phyloP scores from a whole-genome alignment of 2,888 invertebrate genomes.

The Notodromas monacha region DNA sequence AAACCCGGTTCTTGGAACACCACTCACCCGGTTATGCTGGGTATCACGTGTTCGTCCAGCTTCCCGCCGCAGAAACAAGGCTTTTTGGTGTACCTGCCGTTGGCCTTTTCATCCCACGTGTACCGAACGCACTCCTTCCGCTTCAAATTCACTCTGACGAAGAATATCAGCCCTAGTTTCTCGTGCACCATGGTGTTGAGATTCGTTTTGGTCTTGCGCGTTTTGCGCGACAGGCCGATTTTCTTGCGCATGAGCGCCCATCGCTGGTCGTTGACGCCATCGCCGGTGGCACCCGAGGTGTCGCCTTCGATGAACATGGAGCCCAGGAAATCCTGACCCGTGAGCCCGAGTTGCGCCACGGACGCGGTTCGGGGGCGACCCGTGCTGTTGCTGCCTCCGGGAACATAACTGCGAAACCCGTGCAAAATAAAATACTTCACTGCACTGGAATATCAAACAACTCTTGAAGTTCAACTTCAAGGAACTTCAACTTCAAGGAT shows the following conservation, averaged over 20 bases:
- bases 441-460: no score
- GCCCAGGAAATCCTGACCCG: no score
- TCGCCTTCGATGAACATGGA: no score
- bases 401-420: no score
- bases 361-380: no score
- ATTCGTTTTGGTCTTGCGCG: conserved; percentile 5
- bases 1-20: no score
- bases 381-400: no score
- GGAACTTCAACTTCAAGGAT: no score
- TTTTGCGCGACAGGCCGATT: conserved; percentile 8
- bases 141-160: conserved; percentile 9
- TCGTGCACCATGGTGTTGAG: conserved; percentile 5
- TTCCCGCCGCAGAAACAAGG: conserved; percentile 7
- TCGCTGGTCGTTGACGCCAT: conserved; percentile 2
- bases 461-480: no score
- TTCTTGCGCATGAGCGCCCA: conserved; percentile 8
- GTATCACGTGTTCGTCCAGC: conserved; percentile 6
- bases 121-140: conserved; percentile 9
- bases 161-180: conserved; percentile 5
- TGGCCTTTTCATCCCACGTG: background rate
- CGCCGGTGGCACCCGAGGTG: background rate
- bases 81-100: background rate
- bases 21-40: no score
- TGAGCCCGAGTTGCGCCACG: no score
- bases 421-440: no score